phyloP scores from a whole-genome alignment of 2,888 invertebrate genomes.

The Bembecia ichneumoniformis region DNA sequence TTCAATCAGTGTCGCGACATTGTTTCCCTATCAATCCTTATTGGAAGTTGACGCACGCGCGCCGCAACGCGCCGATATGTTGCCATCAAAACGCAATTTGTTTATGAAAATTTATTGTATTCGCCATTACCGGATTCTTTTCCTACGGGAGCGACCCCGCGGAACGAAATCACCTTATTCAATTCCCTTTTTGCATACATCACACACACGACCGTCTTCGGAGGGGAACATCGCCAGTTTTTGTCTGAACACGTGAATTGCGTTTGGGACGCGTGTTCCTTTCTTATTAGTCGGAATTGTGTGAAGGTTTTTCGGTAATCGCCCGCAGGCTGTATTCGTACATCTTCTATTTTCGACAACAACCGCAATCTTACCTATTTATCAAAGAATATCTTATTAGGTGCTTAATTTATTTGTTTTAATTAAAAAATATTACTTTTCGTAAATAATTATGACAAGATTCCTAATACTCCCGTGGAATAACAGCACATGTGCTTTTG shows the following conservation, averaged over 20 bases:
- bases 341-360: not conserved
- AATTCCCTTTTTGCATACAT: conserved; percentile 73
- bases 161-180: conserved; percentile 72
- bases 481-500: too few relatives aligned
- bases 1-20: conserved; percentile 69
- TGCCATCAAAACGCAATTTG: conserved; percentile 72
- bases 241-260: conserved; percentile 69
- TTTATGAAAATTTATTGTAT: conserved; percentile 74
- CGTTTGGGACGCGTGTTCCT: conserved; percentile 64
- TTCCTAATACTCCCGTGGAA: too few relatives aligned
- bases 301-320: conserved; percentile 57
- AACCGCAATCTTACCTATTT: too few relatives aligned
- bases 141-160: conserved; percentile 65
- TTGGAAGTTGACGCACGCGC: conserved; percentile 61
- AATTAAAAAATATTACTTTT: too few relatives aligned
- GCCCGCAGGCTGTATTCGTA: conserved; percentile 25
- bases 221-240: conserved; percentile 53
- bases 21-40: conserved; percentile 72
- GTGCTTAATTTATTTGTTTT: too few relatives aligned
- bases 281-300: conserved; percentile 67
- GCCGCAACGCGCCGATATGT: conserved; percentile 41
- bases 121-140: conserved; percentile 71
- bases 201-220: conserved; percentile 55
- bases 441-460: too few relatives aligned
- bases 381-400: too few relatives aligned